Evolutionary conservation across 64 coral and sea anemone genomes (phyloP).

Genomic region (Stylophora pistillata): DNA sequence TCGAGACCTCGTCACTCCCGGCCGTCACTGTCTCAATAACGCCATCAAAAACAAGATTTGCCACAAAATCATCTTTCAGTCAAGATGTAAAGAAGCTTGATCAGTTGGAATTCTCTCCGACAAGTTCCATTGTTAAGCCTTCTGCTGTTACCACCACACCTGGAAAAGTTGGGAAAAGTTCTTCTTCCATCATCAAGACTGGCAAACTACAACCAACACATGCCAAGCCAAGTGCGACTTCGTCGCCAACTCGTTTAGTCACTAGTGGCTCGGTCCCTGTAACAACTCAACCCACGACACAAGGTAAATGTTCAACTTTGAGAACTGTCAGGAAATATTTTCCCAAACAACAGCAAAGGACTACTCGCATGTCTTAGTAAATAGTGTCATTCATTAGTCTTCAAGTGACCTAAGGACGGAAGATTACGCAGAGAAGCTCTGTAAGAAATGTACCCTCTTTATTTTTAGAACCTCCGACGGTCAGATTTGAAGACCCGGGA

Average conservation of each 20-base stretch:
- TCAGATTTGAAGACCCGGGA: not conserved
- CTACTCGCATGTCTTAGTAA: not conserved
- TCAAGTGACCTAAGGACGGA: too few species aligned
- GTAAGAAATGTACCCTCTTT: not conserved
- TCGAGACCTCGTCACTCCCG: too few species aligned
- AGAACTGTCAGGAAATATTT: not conserved
- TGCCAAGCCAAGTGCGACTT: not conserved
- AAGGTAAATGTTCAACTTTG: constrained; percentile 5
- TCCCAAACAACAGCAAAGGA: not conserved
- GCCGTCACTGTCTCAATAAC: not conserved
- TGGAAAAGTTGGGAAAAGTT: not conserved
- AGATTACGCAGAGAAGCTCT: too few species aligned
- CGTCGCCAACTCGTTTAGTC: not conserved
- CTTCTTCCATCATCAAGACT: not conserved
- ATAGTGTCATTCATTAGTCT: not conserved
- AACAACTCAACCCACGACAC: not conserved
- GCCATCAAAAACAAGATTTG: not conserved
- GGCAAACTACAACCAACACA: not conserved
- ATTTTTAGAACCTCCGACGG: not conserved
- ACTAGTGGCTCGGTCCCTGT: not conserved
- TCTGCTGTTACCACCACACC: not conserved
- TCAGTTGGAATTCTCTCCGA: not conserved
- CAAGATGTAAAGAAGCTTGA: not conserved
- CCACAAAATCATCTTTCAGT: not conserved
- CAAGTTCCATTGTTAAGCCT: not conserved